Evolutionary conservation across 2,113 vertebrate species (phyloP), one percentile per base, ranked within the genome.

Genomic region (Alligator sinensis): DNA sequence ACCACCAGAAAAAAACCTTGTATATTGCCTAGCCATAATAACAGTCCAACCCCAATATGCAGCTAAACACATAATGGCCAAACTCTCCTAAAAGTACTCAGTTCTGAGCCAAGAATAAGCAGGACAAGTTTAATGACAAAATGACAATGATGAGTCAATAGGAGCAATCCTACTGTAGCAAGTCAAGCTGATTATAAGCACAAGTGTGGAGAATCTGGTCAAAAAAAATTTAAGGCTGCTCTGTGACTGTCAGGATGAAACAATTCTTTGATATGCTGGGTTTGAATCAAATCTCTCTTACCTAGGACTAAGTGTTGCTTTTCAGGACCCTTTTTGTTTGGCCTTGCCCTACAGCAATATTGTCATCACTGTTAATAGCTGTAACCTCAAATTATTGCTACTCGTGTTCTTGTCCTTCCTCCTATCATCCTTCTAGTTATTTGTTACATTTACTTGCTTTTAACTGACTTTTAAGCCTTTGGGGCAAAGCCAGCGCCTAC

Each of bases 391-490:
- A 18, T 6, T 82, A 62, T 64, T 61, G 9, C 10, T 84, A 62
- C 77, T 60, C 24, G 16, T 60, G 30, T 13, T 76, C 89, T 92
- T 92, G 75, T 82, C 87, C 82, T 91, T 54, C 57, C 88, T 3
- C 27, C 3, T 10, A 12, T 61, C 64, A 75, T 84, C 81, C 68
- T 30, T 83, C 72, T 24, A 27, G 60, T 57, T 34, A 66, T 76
- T 90, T 94, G 62, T 85, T 84, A 72, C 74, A 84, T 38, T 62
- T 62, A 82, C 81, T 82, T 78, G 79, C 87, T 95, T 92, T 93
- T 88, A 93, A 95, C 92, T 82, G 78, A 91, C 82, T 88, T 88
- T 60, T 76, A 91, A 93, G 88, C 34, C 16, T 74, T 60, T 25
- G 76, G 63, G 84, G 84, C 93, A 77, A 9, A 66, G 38, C 87